Conservation (phyloP, 2,113 vertebrate genomes). For the Felis chaus region DNA sequence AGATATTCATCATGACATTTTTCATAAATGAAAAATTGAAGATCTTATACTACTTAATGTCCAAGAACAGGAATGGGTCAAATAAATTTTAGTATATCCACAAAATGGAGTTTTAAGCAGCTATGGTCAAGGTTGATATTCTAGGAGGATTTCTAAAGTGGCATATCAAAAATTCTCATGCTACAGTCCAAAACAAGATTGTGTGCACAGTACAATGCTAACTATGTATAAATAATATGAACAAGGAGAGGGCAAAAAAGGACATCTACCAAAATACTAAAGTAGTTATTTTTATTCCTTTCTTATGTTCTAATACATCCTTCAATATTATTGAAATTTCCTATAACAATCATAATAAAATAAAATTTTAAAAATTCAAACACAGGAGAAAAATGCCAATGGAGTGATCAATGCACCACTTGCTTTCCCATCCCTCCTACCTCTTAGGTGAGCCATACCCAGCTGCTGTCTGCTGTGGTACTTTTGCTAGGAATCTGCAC, state of each 20-base stretch:
- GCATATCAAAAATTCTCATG: neutral
- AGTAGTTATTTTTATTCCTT: neutral
- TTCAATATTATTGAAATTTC: neutral
- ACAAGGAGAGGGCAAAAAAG: neutral
- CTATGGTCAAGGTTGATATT: neutral
- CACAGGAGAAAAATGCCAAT: neutral
- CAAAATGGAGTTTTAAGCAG: neutral
- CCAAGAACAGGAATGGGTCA: neutral
- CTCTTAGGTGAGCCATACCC: neutral
- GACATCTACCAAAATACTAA: neutral
- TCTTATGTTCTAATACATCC: neutral
- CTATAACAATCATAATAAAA: neutral
- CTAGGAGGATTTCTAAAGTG: slow-evolving; percentile 40
- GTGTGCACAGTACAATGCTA: neutral
- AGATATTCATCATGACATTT: neutral
- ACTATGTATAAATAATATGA: neutral
- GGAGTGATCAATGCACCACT: neutral
- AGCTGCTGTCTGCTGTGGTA: neutral
- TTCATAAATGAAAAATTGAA: slow-evolving; percentile 10
- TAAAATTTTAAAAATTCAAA: slow-evolving; percentile 25
- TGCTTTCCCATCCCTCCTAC: neutral
- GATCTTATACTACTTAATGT: neutral
- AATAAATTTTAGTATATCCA: neutral
- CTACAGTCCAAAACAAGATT: neutral
- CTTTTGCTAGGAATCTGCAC: neutral